phyloP scores from a whole-genome alignment of 2,113 vertebrate genomes.

The Beaufortia kweichowensis region DNA sequence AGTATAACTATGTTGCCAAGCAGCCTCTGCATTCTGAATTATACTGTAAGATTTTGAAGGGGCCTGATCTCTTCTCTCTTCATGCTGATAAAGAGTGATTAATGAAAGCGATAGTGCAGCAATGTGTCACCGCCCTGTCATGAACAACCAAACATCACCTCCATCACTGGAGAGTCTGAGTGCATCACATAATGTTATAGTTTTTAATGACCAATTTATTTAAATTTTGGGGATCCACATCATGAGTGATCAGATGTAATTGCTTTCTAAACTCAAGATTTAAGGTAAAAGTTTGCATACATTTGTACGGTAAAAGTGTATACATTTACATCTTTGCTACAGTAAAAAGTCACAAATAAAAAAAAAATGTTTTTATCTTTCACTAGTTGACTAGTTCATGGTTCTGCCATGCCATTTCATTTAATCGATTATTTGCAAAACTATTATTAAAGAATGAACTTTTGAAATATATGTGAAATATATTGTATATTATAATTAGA shows the following conservation, averaged over 20 bases:
- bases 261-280: too few species aligned
- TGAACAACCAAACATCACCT: slow-evolving; percentile 17
- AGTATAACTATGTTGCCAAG: slow-evolving; percentile 35
- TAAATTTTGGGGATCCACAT: not conserved
- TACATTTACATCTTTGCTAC: too few species aligned
- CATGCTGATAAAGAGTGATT: slow-evolving; percentile 37
- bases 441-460: too few species aligned
- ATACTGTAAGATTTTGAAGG: slow-evolving; percentile 11
- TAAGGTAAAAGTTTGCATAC: too few species aligned
- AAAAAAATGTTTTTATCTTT: too few species aligned
- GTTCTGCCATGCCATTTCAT: too few species aligned
- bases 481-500: too few species aligned
- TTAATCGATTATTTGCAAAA: too few species aligned
- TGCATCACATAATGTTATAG: not conserved
- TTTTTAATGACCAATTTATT: not conserved
- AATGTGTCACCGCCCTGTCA: slow-evolving; percentile 15
- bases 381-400: too few species aligned
- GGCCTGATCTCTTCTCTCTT: slow-evolving; percentile 27
- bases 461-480: too few species aligned
- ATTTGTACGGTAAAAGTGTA: too few species aligned
- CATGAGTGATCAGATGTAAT: not conserved
- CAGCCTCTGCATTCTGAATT: slow-evolving; percentile 20
- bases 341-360: too few species aligned
- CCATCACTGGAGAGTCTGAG: not conserved
- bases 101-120: slow-evolving; percentile 16